Base-by-base conservation (phyloP, 2,888 invertebrate genomes). In the Pachliopta kotzebuea region DNA sequence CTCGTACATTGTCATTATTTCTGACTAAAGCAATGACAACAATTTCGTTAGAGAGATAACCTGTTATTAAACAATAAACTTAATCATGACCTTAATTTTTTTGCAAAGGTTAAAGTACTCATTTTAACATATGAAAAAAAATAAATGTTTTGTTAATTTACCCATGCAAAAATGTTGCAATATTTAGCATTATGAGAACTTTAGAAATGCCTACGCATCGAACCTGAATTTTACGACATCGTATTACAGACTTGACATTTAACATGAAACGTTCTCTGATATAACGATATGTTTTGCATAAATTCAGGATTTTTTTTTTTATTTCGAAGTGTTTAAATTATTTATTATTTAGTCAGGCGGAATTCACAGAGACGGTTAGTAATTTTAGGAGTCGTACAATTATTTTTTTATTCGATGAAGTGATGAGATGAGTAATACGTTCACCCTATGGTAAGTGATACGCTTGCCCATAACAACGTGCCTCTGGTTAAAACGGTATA, bases 161-260 rank as follows among this genome's bases (percentile, higher is more conserved):
- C 4, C 45, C n/a, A 45, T 18, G n/a, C 8, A 18, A 45, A 18
- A 45, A n/a, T 4, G 52, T 54, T 54, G 50, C 53, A 60, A 23
- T n/a, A 60, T 60, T 24, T 29, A 37, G 9, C 24, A 21, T 42
- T 37, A n/a, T 37, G n/a, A 21, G 52, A 60, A 53, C 60, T 53
- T 60, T 60, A 53, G 60, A 50, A 59, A 52, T 53, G 60, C 60
- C 60, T 53, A 53, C 60, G 52, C 23, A 37, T 60, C 52, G 37
- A 52, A 60, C 53, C 53, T 60, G 31, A 53, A 60, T 60, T 60
- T 60, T 60, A 60, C 60, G 60, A 53, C 60, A 60, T 31, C 60
- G 37, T 37, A 53, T 50, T 53, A 26, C 45, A n/a, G 59, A 18
- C 53, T 60, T 60, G 60, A 60, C 60, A 60, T 60, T 60, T 60